Evolutionary conservation across 2,888 invertebrate genomes (phyloP).

Genomic region (Pegoplata infirma): DNA sequence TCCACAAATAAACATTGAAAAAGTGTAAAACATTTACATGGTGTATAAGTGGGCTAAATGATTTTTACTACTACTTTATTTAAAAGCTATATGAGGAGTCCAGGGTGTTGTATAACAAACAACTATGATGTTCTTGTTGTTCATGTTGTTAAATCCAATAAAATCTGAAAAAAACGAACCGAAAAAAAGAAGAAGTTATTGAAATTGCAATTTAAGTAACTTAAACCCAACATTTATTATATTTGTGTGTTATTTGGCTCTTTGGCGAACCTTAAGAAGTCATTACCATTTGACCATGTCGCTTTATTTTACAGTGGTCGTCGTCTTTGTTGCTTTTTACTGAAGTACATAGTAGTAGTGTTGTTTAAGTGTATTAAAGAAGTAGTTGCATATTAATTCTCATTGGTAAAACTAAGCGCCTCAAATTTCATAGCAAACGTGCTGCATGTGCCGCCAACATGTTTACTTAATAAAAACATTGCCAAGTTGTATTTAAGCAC

Average conservation of each 20-base stretch:
- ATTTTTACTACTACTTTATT: constrained; percentile 44
- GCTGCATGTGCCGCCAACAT: constrained; percentile 51
- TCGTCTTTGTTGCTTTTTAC: too few relatives aligned
- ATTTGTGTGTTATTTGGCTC: neutral
- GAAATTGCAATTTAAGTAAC: constrained; percentile 62
- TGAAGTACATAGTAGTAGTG: neutral
- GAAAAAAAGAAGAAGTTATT: constrained; percentile 44
- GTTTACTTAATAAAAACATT: neutral
- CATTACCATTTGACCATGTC: constrained; percentile 58
- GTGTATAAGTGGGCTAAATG: constrained; percentile 53
- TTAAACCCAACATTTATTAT: constrained; percentile 43
- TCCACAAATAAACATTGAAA: too few relatives aligned
- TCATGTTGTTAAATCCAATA: constrained; percentile 29
- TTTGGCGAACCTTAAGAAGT: constrained; percentile 44
- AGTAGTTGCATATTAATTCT: constrained; percentile 30
- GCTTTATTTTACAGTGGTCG: constrained; percentile 34
- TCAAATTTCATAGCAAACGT: constrained; percentile 61
- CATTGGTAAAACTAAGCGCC: constrained; percentile 55
- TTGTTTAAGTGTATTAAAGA: neutral
- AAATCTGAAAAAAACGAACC: constrained; percentile 1
- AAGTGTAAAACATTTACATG: constrained; percentile 19
- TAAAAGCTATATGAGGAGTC: constrained; percentile 32
- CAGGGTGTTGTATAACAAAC: constrained; percentile 44
- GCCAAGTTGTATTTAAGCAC: neutral
- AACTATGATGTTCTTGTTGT: neutral